These are phyloP conservation scores for Lateolabrax maculatus DNA, from an alignment of 2,797 vertebrate genomes.

Conservation along the genomic window DNA sequence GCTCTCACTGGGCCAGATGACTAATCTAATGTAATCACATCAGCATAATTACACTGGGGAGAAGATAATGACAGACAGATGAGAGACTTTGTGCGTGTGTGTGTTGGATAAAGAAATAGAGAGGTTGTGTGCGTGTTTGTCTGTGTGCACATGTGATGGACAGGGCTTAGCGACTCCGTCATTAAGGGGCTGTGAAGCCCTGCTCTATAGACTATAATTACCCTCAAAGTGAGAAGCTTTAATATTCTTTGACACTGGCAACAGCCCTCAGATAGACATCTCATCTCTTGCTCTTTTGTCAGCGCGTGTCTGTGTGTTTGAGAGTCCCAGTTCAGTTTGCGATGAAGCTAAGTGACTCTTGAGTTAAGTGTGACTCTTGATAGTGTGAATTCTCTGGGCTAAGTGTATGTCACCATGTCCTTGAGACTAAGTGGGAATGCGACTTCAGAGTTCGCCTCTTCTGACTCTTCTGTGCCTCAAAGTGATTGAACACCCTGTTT, in stretches of 20 bases:
- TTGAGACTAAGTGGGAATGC: constrained; percentile 71
- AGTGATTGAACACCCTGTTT: constrained; percentile 48
- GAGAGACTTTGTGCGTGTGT: constrained; percentile 68
- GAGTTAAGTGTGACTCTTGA: constrained; percentile 63
- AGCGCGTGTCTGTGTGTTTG: constrained; percentile 40
- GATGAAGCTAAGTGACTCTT: constrained; percentile 73
- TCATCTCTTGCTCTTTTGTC: constrained; percentile 73
- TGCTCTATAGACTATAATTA: constrained; percentile 81
- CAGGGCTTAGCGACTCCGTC: constrained; percentile 79
- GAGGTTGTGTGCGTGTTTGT: constrained; percentile 64
- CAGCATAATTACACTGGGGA: constrained; percentile 85
- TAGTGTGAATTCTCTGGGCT: constrained; percentile 56
- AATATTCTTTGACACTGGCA: constrained; percentile 80
- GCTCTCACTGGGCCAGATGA: constrained; percentile 82
- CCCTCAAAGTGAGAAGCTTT: constrained; percentile 80
- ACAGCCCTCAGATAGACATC: constrained; percentile 77
- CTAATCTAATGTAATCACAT: constrained; percentile 87
- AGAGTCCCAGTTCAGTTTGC: constrained; percentile 68
- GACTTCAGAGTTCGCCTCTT: constrained; percentile 59
- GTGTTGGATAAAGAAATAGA: constrained; percentile 64
- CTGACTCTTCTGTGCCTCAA: constrained; percentile 39
- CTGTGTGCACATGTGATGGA: constrained; percentile 77
- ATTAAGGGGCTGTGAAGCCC: constrained; percentile 77
- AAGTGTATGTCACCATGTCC: constrained; percentile 76
- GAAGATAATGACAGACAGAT: constrained; percentile 83